Evolutionary conservation across 2,888 invertebrate genomes (phyloP), one percentile per base, ranked within the genome.

Genomic region (Onchidella celtica): DNA sequence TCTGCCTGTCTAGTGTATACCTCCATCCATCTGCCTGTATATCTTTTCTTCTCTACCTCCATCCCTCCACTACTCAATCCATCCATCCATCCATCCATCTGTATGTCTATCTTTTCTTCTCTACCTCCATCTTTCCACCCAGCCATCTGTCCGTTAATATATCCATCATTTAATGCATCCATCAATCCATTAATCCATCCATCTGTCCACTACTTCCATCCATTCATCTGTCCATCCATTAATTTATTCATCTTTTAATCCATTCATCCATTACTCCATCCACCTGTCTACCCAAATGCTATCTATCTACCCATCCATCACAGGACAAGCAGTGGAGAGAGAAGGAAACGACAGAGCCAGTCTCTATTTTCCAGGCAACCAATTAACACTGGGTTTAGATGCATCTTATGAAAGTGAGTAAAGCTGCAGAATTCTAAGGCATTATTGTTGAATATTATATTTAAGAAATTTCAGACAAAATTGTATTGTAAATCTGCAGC

Each of bases 331-430:
- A 11, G 32, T 92, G 3, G 92, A 91, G 84, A 63, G 78, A 17
- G 92, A 92, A 80, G 87, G 87, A 0, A 86, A 86, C 69, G 92
- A 92, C 82, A 85, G 91, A 66, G 36, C 68, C 17, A 82, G 86
- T 75, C 86, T 91, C 84, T 85, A 88, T 11, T 86, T 92, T 4
- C 89, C 92, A 24, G 91, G 90, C 3, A 80, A 89, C 27, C 92
- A 92, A 81, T 77, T 85, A 6, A 81, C 86, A 57, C 83, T 92
- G 40, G 83, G 91, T 1, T 76, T 86, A 76, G 91, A 91, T 84
- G 89, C n/a, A n/a, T n/a, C n/a, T 87, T 9, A 84, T 88, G 2
- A 78, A 79, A 29, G 72, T 47, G 32, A 77, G 85, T 83, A 59
- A 69, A 83, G 72, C 21, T 17, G 34, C 11, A 17, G 40, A 27